These are phyloP conservation scores for Sylvicapra grimmia DNA, from an alignment of 2,113 vertebrate species.

Conservation along the genomic window DNA sequence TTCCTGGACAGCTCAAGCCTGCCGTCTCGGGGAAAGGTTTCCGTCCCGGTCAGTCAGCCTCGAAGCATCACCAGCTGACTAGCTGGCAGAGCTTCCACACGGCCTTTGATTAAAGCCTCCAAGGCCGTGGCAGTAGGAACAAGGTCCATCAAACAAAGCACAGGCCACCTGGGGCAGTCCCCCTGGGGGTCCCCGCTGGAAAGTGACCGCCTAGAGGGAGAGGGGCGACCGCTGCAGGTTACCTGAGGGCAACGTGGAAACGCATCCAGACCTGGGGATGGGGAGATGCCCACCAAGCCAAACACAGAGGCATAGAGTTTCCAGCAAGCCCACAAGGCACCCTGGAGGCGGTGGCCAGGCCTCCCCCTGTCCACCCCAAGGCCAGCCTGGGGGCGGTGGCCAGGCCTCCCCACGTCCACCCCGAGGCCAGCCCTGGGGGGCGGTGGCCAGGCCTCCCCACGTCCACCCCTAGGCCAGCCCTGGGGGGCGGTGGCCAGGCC, in stretches of 20 bases:
- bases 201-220: not conserved
- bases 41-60: constrained; percentile 7
- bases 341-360: not conserved
- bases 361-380: too few relatives aligned
- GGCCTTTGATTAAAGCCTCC: constrained; percentile 47
- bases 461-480: too few relatives aligned
- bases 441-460: too few relatives aligned
- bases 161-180: not conserved
- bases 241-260: not conserved
- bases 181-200: not conserved
- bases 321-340: not conserved
- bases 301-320: not conserved
- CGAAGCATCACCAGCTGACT: constrained; percentile 43
- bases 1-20: constrained; percentile 49
- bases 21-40: constrained; percentile 41
- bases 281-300: not conserved
- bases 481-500: too few relatives aligned
- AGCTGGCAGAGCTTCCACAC: constrained; percentile 37
- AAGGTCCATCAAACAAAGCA: constrained; percentile 20
- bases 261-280: not conserved
- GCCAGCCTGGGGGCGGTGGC: too few relatives aligned
- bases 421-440: too few relatives aligned
- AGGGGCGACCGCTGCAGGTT: not conserved
- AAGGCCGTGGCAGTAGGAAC: constrained; percentile 27
- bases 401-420: too few relatives aligned